phyloP scores from a whole-genome alignment of 1,140 invertebrate species.

The Choristoneura fumiferana region DNA sequence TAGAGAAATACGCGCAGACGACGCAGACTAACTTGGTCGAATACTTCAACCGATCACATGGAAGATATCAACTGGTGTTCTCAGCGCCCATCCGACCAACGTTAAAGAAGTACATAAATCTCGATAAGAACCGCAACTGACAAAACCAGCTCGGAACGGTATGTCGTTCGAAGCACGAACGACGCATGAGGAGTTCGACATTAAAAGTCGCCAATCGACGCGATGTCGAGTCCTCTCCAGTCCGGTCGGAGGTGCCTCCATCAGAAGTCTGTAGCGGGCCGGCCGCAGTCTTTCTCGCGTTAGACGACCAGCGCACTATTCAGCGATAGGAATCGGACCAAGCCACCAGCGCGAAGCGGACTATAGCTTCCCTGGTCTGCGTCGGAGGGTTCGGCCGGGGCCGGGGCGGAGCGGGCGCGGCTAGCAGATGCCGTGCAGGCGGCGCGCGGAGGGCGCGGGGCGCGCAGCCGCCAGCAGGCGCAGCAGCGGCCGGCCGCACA shows the following conservation, averaged over 20 bases:
- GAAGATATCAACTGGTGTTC: not conserved
- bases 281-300: not conserved
- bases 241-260: not conserved
- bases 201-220: no score
- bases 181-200: no score
- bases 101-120: no score
- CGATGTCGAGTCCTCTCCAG: no score
- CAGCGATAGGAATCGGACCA: no score
- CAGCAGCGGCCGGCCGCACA: constrained; percentile 36
- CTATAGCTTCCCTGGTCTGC: not conserved
- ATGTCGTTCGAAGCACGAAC: no score
- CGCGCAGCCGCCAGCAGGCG: constrained; percentile 53
- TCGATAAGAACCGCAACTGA: no score
- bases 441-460: constrained; percentile 47
- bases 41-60: not conserved
- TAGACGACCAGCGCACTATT: not conserved
- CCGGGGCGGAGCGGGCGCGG: not conserved
- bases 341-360: not conserved
- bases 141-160: no score
- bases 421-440: constrained; percentile 64
- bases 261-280: no score
- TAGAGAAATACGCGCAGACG: not conserved
- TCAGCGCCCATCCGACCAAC: not conserved
- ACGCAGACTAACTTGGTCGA: not conserved
- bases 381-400: not conserved